A percentile compares a stretch with the other conserved stretches of the same genome.
Conservation (phyloP, 2,113 vertebrate genomes). For the Cebidichthys violaceus region DNA sequence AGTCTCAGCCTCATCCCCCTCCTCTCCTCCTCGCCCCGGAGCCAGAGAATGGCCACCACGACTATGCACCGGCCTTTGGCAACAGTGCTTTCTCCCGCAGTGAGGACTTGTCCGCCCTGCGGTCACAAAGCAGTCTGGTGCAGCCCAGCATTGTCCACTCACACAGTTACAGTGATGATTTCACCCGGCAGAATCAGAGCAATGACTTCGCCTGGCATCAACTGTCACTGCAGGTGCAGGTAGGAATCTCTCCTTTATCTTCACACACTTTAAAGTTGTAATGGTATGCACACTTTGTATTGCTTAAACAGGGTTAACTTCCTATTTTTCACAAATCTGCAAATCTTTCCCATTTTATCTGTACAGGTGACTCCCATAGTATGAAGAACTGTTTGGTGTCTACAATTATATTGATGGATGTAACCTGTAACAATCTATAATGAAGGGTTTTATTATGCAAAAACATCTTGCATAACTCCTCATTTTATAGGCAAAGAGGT, state of each 20-base stretch:
- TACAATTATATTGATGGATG: neutral
- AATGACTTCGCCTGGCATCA: constrained; percentile 91
- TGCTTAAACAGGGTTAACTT: neutral
- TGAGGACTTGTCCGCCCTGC: constrained; percentile 90
- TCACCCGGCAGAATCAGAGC: constrained; percentile 89
- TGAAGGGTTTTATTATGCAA: too few relatives aligned
- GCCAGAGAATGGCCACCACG: constrained; percentile 83
- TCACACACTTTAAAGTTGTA: neutral
- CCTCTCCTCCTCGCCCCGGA: constrained; percentile 84
- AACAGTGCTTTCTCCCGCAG: constrained; percentile 95
- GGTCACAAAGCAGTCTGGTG: constrained; percentile 85
- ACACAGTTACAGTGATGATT: constrained; percentile 97
- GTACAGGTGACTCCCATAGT: neutral
- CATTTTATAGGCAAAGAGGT: neutral
- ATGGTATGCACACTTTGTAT: neutral
- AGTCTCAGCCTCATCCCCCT: constrained; percentile 75
- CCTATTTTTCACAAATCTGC: neutral
- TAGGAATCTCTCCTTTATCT: constrained; percentile 44
- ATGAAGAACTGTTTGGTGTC: neutral
- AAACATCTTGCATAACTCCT: neutral
- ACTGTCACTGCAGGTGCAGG: constrained; percentile 92
- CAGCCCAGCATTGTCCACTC: constrained; percentile 93
- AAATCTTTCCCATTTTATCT: neutral
- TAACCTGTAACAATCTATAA: neutral
- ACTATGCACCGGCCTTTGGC: constrained; percentile 88